These are phyloP conservation scores for Chauna torquata DNA, from an alignment of 2,113 vertebrate species.

Conservation along the genomic window DNA sequence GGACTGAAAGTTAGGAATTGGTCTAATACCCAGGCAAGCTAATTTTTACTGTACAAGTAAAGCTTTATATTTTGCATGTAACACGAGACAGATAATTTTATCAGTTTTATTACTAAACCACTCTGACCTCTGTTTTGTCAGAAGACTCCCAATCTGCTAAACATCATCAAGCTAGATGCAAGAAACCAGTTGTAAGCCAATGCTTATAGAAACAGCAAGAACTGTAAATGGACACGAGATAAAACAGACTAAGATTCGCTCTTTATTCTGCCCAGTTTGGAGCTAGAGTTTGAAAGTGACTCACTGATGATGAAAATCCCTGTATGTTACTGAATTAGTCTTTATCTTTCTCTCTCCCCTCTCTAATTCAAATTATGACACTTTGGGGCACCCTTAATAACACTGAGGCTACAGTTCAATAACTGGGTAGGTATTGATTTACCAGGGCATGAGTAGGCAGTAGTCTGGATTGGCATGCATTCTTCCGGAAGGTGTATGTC, in stretches of 20 bases:
- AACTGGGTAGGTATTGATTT: background rate
- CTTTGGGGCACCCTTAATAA: background rate
- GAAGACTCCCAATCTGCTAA: background rate
- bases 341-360: background rate
- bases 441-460: background rate
- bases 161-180: background rate
- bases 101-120: background rate
- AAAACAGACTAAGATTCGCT: background rate
- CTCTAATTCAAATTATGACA: background rate
- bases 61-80: background rate
- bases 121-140: background rate
- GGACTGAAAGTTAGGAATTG: background rate
- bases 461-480: background rate
- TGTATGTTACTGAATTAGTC: background rate
- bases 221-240: background rate
- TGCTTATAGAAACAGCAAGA: background rate
- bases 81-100: background rate
- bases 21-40: background rate
- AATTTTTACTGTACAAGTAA: background rate
- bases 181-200: background rate
- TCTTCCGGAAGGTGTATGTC: background rate
- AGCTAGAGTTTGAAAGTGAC: background rate
- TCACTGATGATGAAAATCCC: background rate
- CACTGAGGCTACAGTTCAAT: background rate
- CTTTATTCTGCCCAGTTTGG: background rate